Conservation (phyloP, 2,888 invertebrate species). For the Thymelicus sylvestris region DNA sequence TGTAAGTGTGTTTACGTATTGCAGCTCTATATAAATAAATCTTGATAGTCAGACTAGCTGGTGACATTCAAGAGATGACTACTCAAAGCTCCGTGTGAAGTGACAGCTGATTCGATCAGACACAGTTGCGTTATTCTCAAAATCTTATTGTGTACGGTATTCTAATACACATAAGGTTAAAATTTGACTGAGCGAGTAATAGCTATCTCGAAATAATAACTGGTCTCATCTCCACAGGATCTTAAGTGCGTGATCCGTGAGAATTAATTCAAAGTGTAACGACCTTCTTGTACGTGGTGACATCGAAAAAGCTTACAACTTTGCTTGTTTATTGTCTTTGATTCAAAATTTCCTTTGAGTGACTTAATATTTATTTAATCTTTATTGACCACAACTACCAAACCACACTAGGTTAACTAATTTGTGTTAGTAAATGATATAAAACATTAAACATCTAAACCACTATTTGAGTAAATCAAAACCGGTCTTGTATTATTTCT, state of each 20-base stretch:
- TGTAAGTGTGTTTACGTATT: conserved; percentile 4
- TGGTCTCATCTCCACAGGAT: conserved; percentile 68
- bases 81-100: conserved; percentile 73
- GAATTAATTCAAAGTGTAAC: conserved; percentile 76
- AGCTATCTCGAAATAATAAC: conserved; percentile 53
- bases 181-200: conserved; percentile 38
- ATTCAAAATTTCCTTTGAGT: not conserved
- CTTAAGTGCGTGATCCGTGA: conserved; percentile 72
- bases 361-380: no score
- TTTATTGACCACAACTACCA: no score
- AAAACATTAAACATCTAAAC: no score
- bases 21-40: conserved; percentile 33
- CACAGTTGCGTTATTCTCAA: conserved; percentile 51
- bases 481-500: no score
- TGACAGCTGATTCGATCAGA: conserved; percentile 73
- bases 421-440: no score
- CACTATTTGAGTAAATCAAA: no score
- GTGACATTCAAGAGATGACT: conserved; percentile 60
- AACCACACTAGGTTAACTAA: no score
- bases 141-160: conserved; percentile 45
- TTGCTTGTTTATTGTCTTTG: not conserved
- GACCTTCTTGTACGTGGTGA: conserved; percentile 66
- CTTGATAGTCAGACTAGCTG: conserved; percentile 42
- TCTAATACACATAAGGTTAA: conserved; percentile 43
- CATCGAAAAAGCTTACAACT: conserved; percentile 56